Evolutionary conservation across 2,888 invertebrate species (phyloP).

Genomic region (Plebejus melissa): DNA sequence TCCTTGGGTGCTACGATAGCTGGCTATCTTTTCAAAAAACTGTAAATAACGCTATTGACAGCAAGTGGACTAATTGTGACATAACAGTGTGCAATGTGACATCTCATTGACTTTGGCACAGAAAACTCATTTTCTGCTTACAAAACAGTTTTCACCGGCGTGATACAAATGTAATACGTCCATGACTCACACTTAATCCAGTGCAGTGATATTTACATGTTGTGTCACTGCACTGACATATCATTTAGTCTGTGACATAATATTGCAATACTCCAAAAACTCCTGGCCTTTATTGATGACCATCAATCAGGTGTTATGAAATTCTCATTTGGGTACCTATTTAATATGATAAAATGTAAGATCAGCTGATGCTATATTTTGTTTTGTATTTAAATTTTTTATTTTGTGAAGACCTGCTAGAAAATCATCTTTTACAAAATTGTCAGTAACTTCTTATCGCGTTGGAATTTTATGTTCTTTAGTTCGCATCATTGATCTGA

Average conservation of each 20-base stretch:
- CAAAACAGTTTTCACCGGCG: constrained; percentile 26
- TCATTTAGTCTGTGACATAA: constrained; percentile 12
- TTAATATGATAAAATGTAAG: background rate
- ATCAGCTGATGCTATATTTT: background rate
- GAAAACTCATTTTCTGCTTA: constrained; percentile 20
- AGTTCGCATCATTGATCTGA: constrained; percentile 15
- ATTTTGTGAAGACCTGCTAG: background rate
- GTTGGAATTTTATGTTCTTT: background rate
- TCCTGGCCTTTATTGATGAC: background rate
- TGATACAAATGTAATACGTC: constrained; percentile 26
- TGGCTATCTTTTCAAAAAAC: no score
- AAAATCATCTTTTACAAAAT: background rate
- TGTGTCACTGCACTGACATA: constrained; percentile 3
- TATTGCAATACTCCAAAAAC: constrained; percentile 1
- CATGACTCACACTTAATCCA: constrained; percentile 21
- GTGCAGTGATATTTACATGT: constrained; percentile 19
- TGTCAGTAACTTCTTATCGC: background rate
- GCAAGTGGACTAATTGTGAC: background rate
- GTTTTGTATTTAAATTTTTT: background rate
- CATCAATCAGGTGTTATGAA: background rate
- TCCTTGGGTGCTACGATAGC: no score
- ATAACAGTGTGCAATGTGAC: constrained; percentile 2
- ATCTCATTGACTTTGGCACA: constrained; percentile 24
- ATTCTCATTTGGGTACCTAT: background rate
- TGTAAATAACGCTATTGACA: background rate